Conservation (phyloP, 2,888 invertebrate genomes). For the Heliconius charithonia region DNA sequence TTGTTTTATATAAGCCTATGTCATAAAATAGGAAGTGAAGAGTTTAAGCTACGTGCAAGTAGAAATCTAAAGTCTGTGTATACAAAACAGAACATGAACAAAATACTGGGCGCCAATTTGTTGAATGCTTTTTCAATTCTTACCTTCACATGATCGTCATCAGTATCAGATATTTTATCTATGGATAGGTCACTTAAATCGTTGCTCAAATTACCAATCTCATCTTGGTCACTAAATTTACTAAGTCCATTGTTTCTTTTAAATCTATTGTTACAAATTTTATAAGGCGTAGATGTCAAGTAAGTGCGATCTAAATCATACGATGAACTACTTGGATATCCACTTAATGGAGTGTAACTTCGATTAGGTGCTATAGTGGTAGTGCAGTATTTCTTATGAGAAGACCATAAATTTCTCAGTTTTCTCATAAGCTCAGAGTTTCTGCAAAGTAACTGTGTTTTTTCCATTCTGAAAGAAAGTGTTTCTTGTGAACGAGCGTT, state of each 20-base stretch:
- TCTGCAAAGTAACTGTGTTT: conserved; percentile 84
- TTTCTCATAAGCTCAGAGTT: conserved; percentile 85
- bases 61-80: background rate
- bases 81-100: background rate
- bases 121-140: conserved; percentile 43
- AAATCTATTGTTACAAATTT: conserved; percentile 72
- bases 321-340: conserved; percentile 77
- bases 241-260: conserved; percentile 54
- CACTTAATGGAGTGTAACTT: conserved; percentile 74
- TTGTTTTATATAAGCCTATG: background rate
- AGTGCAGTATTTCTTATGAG: conserved; percentile 84
- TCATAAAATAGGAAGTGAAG: background rate
- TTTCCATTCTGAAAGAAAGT: conserved; percentile 84
- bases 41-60: conserved; percentile 4
- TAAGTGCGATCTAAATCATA: conserved; percentile 78
- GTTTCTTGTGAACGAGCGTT: conserved; percentile 46
- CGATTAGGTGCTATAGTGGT: conserved; percentile 68
- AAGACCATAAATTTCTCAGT: conserved; percentile 84
- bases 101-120: background rate
- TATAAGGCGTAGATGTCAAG: conserved; percentile 73
- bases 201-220: conserved; percentile 64
- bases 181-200: conserved; percentile 74
- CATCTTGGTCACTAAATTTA: conserved; percentile 58
- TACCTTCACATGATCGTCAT: conserved; percentile 76
- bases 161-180: conserved; percentile 72